These are phyloP conservation scores for Aphaenogaster ashmeadi DNA, from an alignment of 1,140 invertebrate species.

Conservation along the genomic window DNA sequence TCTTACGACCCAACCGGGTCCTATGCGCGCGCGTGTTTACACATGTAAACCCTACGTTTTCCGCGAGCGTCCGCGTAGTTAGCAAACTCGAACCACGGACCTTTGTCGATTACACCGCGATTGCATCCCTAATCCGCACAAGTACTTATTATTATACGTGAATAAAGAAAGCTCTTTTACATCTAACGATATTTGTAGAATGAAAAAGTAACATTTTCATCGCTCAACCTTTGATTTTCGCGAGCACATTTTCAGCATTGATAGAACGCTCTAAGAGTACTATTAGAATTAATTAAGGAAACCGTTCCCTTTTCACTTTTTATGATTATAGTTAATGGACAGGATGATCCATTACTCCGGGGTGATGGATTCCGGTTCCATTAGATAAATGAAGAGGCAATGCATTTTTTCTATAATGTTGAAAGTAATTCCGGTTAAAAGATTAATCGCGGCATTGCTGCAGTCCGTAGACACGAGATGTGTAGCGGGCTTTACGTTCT, in stretches of 20 bases:
- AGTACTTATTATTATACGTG: background rate
- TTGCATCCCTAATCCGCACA: background rate
- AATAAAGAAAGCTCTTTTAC: background rate
- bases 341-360: slow-evolving; percentile 24
- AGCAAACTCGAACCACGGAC: background rate
- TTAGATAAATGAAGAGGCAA: slow-evolving; percentile 26
- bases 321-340: background rate
- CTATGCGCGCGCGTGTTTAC: slow-evolving; percentile 13
- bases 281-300: slow-evolving; percentile 8
- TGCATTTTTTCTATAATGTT: slow-evolving; percentile 3
- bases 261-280: background rate
- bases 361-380: slow-evolving; percentile 15
- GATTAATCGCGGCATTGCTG: slow-evolving; percentile 17
- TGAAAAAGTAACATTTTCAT: background rate
- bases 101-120: slow-evolving; percentile 23
- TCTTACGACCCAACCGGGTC: slow-evolving; percentile 35
- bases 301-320: background rate
- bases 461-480: background rate
- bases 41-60: slow-evolving; percentile 43
- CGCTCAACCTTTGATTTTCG: background rate
- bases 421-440: slow-evolving; percentile 15
- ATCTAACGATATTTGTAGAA: background rate
- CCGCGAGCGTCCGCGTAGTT: slow-evolving; percentile 27
- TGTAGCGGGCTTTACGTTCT: slow-evolving; percentile 24
- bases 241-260: background rate